A percentile compares a stretch with the other conserved stretches of the same genome.
Conservation (phyloP, 2,113 vertebrate species). For the Ameiurus melas region DNA sequence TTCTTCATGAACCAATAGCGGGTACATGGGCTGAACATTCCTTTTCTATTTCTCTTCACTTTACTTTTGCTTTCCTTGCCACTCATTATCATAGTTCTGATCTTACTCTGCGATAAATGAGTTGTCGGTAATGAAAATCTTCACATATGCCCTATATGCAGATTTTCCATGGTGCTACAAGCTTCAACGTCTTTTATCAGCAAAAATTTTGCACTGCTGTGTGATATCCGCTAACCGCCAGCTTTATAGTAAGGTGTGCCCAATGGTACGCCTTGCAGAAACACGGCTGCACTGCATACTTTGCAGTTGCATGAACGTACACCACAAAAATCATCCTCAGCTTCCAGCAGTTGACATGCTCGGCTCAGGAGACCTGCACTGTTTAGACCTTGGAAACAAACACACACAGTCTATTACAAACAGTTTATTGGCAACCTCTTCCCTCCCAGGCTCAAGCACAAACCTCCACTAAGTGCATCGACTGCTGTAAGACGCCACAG, state of each 20-base stretch:
- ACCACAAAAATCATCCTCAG: background rate
- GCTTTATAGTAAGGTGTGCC: conserved; percentile 22
- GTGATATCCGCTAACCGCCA: background rate
- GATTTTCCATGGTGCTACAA: background rate
- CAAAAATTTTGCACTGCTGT: conserved; percentile 12
- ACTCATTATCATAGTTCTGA: background rate
- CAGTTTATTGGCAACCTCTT: conserved; percentile 73
- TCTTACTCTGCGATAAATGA: background rate
- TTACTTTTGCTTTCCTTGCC: background rate
- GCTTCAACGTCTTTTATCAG: background rate
- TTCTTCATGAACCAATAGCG: background rate
- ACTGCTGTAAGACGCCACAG: background rate
- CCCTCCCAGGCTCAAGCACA: conserved; percentile 52
- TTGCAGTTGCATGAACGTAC: conserved; percentile 30
- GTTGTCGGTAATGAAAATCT: background rate
- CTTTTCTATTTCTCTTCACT: background rate
- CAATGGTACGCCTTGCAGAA: background rate
- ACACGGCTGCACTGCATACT: background rate
- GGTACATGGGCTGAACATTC: background rate
- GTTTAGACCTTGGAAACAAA: conserved; percentile 77
- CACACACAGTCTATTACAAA: conserved; percentile 74
- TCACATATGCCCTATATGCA: background rate
- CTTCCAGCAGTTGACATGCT: background rate
- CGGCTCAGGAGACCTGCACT: conserved; percentile 58
- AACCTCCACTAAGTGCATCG: background rate